Base-by-base conservation (phyloP, 1,140 invertebrate genomes). In the Lordiphosa clarofinis region DNA sequence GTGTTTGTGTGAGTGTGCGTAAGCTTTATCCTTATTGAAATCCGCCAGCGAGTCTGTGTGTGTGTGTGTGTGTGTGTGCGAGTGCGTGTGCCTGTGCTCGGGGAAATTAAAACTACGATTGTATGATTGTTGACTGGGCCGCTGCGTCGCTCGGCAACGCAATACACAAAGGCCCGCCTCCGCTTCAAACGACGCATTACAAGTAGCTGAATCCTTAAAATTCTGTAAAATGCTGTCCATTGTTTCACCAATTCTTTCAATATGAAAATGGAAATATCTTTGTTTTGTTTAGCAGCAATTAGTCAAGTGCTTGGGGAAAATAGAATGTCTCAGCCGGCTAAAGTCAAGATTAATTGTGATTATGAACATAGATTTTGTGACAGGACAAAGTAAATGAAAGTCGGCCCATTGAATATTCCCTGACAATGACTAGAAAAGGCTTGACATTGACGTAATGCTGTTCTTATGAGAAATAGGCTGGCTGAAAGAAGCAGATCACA, bases 71-170 rank as follows among this genome's bases (percentile, higher is more conserved):
- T 21, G 28, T 19, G 11, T 38, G 35, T 38, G 10, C 11, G 28
- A 9, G 11, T 38, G 35, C 28, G 46, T 37, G 11, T 35, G 28
- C 15, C 2, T 60, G 19, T 52, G 47, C 10, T 12, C 21, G 24
- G 63, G 33, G 55, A 84, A 81, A 76, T 81, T 84, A 72, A 82
- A 81, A 81, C 72, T 81, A 70, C 69, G 46, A 38, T 13, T 4
- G 28, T 49, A 35, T 19, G 28, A 49, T 49, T 37, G 47, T 49
- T 49, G 47, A 33, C 33, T 49, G 12, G 7, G 12, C 8, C 10
- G 33, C 40, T 24, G 56, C 24, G 44, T 61, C 33, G 47, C 42
- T 38, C 11, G 47, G 58, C 42, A 67, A 70, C 36, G 31, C 35
- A 37, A 54, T 33, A 43, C 49, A 57, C 56, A 56, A 79, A 57